These are phyloP conservation scores for Drosophila borealis DNA, from an alignment of 2,888 invertebrate species.

Conservation along the genomic window DNA sequence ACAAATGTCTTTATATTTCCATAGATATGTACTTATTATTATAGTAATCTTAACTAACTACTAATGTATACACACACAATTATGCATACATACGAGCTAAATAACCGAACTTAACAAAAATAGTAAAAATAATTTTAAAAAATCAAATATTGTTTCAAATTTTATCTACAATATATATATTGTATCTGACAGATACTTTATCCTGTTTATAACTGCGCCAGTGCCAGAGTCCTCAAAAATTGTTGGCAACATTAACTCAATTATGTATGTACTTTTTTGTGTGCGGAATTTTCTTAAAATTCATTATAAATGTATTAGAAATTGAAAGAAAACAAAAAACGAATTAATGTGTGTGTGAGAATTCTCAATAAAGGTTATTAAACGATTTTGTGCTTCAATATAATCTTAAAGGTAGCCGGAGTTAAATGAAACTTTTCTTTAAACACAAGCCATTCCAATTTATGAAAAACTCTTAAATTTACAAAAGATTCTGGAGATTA, in stretches of 20 bases:
- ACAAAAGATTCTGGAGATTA: no score
- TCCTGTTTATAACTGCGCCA: no score
- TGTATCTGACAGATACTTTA: conserved; percentile 43
- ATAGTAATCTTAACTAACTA: conserved; percentile 62
- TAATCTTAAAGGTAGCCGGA: no score
- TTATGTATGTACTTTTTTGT: conserved; percentile 52
- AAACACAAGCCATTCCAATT: no score
- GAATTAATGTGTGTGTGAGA: conserved; percentile 53
- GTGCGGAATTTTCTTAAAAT: conserved; percentile 57
- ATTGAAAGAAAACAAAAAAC: conserved; percentile 30
- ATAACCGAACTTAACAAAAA: conserved; percentile 19
- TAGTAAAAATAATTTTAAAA: neutral
- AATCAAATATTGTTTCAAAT: conserved; percentile 27
- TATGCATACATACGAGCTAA: conserved; percentile 23
- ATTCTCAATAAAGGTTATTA: conserved; percentile 56
- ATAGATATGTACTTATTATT: conserved; percentile 61
- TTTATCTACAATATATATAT: conserved; percentile 5
- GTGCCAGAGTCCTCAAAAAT: conserved; percentile 8
- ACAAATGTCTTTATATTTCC: conserved; percentile 81
- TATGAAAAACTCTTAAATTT: no score
- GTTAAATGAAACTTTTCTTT: no score
- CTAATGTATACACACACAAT: conserved; percentile 48
- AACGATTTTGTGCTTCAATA: conserved; percentile 8
- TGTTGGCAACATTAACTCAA: conserved; percentile 31
- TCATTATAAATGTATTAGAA: conserved; percentile 61